Evolutionary conservation across 2,113 vertebrate genomes (phyloP), one percentile per base, ranked within the genome.

Genomic region (Agelaius phoeniceus): DNA sequence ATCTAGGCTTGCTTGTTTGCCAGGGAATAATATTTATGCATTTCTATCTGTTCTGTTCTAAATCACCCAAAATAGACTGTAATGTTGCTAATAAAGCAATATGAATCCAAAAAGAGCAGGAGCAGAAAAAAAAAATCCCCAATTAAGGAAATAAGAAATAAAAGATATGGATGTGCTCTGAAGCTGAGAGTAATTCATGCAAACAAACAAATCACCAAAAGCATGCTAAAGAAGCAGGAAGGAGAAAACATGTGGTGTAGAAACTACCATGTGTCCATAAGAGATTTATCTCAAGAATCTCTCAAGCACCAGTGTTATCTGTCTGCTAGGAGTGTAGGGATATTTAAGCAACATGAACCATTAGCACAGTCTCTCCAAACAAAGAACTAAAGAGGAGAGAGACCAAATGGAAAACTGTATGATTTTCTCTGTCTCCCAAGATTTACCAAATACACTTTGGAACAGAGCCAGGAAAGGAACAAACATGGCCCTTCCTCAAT

Each of bases 41-140:
- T 94, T 90, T 84, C 68, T 94, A 75, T 88, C 76, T 81, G 41
- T 57, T 63, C 83, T 51, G 52, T 91, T 94, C 51, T 94, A 93
- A 96, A 95, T 90, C 48, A 83, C 28, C 55, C 48, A 69, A 89
- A 96, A 86, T 49, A 93, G 79, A 77, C 68, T 68, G 51, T n/a
- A 84, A 90, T 35, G 37, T 66, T 88, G 94, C 63, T 91, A 84
- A 78, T 73, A 91, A 93, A 79, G 44, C 57, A 77, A 49, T 37
- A 51, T 39, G 61, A 94, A 86, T 87, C 65, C 27, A 23, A 81
- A 80, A 93, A 89, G 79, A 92, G 39, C 35, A 87, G 59, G 28
- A 93, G 75, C 43, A 74, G 75, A 71, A 83, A 61, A 77, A 77
- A 77, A 94, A 61, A 30, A 35, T 43, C 68, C 49, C 21, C 9